Base-by-base conservation (phyloP, 2,888 invertebrate species). In the Lucinisca nassula region DNA sequence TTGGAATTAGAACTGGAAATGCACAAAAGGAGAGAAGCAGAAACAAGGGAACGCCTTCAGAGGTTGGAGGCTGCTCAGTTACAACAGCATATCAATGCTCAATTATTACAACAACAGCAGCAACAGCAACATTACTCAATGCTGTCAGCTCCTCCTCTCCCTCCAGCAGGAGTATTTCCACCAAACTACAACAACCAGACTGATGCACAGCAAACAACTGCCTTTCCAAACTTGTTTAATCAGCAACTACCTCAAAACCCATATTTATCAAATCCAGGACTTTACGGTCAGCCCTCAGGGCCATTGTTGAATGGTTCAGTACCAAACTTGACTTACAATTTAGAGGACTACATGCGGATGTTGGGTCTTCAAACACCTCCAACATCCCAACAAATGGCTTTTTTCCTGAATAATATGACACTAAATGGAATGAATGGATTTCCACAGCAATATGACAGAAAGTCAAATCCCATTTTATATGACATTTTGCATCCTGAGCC, bases 321-420 rank as follows among this genome's bases (percentile, higher is more conserved):
- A 40, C 84, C 92, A 14, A 81, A 81, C 30, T 78, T 92, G 84
- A 73, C 90, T 0, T 89, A 91, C 79, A 92, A 93, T 80, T 75
- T 94, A 30, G 89, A 91, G 79, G 92, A 93, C 35, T 94, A 94
- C 81, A 94, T 94, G 94, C 84, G 92, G 38, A 92, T 93, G 92
- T 82, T 93, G 85, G 93, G 94, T 1, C 86, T 94, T 12, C 91
- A 92, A n/a, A 91, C 89, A 17, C 93, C 93, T 1, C 80, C 92
- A 32, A 92, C 90, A 37, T 80, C 90, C 21, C 94, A 94, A 79
- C 93, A 93, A 77, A 93, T 93, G 92, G 92, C 93, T 38, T 93
- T 90, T 70, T 90, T 94, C 58, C 83, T 94, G 37, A 92, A 91
- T 72, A 90, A 88, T 67, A 79, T 94, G 49, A 91, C 85, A 76